Percentiles rank a stretch among this genome's conserved stretches.
phyloP scores from a whole-genome alignment of 2,888 invertebrate species.

The Empis stercorea region DNA sequence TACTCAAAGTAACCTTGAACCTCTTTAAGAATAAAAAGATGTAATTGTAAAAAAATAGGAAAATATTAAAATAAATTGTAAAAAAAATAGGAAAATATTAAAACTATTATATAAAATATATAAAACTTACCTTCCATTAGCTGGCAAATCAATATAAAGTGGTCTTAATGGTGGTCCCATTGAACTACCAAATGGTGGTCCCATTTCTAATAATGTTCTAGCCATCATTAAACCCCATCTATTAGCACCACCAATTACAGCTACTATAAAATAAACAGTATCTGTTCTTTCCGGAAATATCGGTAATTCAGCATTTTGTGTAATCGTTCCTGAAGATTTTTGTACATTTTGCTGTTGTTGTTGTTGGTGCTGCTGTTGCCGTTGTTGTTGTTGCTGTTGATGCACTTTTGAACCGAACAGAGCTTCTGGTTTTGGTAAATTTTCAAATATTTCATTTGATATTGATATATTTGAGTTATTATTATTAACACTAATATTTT shows the following conservation, averaged over 20 bases:
- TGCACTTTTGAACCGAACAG: background rate
- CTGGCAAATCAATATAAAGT: conserved; percentile 20
- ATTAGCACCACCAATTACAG: conserved; percentile 22
- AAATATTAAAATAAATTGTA: too few relatives aligned
- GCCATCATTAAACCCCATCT: conserved; percentile 20
- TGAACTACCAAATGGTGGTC: conserved; percentile 20
- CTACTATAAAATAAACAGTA: conserved; percentile 22
- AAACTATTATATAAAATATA: too few relatives aligned
- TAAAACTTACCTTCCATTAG: conserved; percentile 19
- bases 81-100: too few relatives aligned
- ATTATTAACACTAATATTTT: background rate
- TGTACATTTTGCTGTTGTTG: background rate
- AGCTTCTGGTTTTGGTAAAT: conserved; percentile 2
- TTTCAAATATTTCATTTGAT: background rate
- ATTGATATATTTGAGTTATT: background rate
- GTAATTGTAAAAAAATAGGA: too few relatives aligned
- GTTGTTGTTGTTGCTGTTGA: conserved; percentile 5
- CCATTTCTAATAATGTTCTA: conserved; percentile 20
- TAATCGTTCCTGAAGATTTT: conserved; percentile 6
- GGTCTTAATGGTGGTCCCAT: conserved; percentile 20
- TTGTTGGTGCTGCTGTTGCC: background rate
- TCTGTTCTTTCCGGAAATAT: conserved; percentile 20
- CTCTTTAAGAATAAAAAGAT: too few relatives aligned
- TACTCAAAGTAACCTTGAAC: too few relatives aligned
- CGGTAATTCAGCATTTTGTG: conserved; percentile 12